These are phyloP conservation scores for Polymixis lichenea DNA, from an alignment of 2,888 invertebrate species.

Conservation along the genomic window DNA sequence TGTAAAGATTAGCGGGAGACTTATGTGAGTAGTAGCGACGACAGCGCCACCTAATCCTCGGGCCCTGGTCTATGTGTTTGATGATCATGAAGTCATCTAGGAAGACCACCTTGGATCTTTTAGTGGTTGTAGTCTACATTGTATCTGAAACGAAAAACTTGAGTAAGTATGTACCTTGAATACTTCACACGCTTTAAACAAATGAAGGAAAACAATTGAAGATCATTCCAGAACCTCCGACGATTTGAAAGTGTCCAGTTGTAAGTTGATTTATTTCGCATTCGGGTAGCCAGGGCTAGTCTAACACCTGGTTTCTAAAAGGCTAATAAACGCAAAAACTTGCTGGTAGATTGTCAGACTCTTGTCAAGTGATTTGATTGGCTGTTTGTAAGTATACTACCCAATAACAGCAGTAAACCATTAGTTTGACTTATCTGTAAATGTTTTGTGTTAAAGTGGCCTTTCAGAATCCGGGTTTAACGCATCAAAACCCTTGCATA, in stretches of 20 bases:
- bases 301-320: neutral
- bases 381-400: neutral
- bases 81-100: slow-evolving; percentile 30
- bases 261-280: neutral
- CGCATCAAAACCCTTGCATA: neutral
- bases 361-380: neutral
- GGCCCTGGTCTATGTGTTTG: slow-evolving; percentile 21
- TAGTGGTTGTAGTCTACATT: slow-evolving; percentile 7
- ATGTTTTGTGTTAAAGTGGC: neutral
- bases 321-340: neutral
- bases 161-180: slow-evolving; percentile 9
- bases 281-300: neutral
- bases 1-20: slow-evolving; percentile 22
- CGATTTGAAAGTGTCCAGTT: neutral
- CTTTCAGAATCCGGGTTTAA: neutral
- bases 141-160: slow-evolving; percentile 45
- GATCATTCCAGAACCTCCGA: neutral
- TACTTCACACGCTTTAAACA: neutral
- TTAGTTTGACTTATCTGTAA: neutral
- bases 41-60: slow-evolving; percentile 31
- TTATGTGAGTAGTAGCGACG: slow-evolving; percentile 19
- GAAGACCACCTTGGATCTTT: slow-evolving; percentile 15
- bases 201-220: neutral
- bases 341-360: neutral
- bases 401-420: neutral